Evolutionary conservation across 2,888 invertebrate species (phyloP), one percentile per base, ranked within the genome.

Genomic region (Portevinia maculata): DNA sequence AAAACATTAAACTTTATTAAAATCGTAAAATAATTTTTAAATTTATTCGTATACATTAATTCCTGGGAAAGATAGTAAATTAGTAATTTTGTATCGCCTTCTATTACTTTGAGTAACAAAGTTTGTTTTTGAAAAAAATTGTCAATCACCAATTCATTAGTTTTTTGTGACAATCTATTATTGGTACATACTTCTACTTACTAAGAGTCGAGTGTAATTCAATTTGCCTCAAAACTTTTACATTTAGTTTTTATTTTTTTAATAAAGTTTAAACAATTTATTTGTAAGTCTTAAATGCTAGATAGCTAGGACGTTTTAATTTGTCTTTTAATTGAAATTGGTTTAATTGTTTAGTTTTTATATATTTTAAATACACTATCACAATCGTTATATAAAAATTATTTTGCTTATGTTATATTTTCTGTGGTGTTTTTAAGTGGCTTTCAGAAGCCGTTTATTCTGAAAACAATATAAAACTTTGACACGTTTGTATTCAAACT

Each of bases 331-430:
- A 55, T 79, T 78, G 60, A 24, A 60, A 65, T 78, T 76, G 46
- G 46, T 60, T 69, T 53, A 60, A 46, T 46, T 59, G 28, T 69
- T 15, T 62, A 69, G 30, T 48, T 75, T 44, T 55, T 39, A 32
- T 32, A 78, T 79, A 57, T 79, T 75, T 75, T 60, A 62, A 69
- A 79, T 74, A 79, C 73, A 67, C 79, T 79, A 79, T 79, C 79
- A 79, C 79, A 79, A 79, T 79, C 55, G 41, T 75, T 67, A 50
- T 79, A 41, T 55, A 67, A 57, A 55, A 55, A 24, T 69, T 62
- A n/a, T 21, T 75, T 69, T 60, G 62, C 62, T 79, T 48, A 55
- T 30, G 41, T 62, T 28, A 44, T 53, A 59, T 39, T 34, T 41
- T 17, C 44, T 34, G 24, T 59, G 53, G 34, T 28, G 30, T 65